phyloP scores from a whole-genome alignment of 2,113 vertebrate species.

The Proterorhinus semilunaris region DNA sequence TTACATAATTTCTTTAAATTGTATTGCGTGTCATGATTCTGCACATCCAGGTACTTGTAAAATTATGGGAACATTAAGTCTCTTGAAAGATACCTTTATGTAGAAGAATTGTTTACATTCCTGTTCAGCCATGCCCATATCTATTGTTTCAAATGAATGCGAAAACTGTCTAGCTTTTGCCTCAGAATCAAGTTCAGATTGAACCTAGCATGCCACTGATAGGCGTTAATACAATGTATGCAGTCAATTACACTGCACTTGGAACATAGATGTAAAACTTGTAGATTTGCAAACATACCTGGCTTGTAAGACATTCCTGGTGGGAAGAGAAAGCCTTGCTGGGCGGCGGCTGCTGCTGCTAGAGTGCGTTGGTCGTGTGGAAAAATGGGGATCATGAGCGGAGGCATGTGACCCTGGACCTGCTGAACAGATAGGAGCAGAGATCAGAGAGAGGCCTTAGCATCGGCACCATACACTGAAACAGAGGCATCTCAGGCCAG shows the following conservation, averaged over 20 bases:
- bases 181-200: conserved; percentile 47
- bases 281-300: conserved; percentile 79
- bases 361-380: conserved; percentile 99
- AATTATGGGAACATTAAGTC: conserved; percentile 49
- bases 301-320: conserved; percentile 99
- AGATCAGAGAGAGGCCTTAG: conserved; percentile 88
- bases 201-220: conserved; percentile 34
- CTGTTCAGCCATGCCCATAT: conserved; percentile 46
- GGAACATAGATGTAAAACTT: conserved; percentile 15
- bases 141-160: conserved; percentile 66
- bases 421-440: conserved; percentile 88
- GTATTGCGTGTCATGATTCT: conserved; percentile 35
- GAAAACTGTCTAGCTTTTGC: conserved; percentile 31
- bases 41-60: conserved; percentile 54
- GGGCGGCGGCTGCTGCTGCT: conserved; percentile 96
- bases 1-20: conserved; percentile 8
- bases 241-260: neutral
- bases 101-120: conserved; percentile 74
- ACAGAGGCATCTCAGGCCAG: conserved; percentile 69
- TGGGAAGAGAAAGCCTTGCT: conserved; percentile 99
- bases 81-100: conserved; percentile 66
- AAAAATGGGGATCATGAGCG: conserved; percentile 99
- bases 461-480: conserved; percentile 79
- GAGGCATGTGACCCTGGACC: conserved; percentile 99
- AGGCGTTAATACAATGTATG: conserved; percentile 15